Percentiles rank a stretch among this genome's conserved stretches.
Evolutionary conservation across 2,888 invertebrate species (phyloP).

Genomic region (Cataglyphis altisquamis): DNA sequence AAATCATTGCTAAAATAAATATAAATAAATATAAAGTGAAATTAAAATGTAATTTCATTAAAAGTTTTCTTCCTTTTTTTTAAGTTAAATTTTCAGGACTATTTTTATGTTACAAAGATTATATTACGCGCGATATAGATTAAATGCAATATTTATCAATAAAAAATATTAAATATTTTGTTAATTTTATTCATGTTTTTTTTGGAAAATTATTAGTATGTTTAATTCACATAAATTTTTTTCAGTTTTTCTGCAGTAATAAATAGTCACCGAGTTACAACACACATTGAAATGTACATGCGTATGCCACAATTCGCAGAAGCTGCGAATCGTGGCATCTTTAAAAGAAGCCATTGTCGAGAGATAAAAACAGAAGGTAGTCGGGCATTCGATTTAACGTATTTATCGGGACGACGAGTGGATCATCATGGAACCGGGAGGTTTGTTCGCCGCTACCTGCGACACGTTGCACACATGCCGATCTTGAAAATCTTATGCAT

Average conservation of each 20-base stretch:
- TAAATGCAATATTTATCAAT: background rate
- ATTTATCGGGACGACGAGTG: constrained; percentile 54
- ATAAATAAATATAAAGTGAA: background rate
- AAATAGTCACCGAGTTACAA: background rate
- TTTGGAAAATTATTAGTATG: background rate
- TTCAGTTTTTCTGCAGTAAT: background rate
- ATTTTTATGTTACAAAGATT: background rate
- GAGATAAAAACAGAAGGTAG: constrained; percentile 15
- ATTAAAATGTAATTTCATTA: background rate
- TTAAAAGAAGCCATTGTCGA: constrained; percentile 31
- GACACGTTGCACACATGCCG: constrained; percentile 70
- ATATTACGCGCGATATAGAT: background rate
- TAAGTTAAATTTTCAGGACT: background rate
- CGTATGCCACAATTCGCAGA: constrained; percentile 18
- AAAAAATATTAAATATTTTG: background rate
- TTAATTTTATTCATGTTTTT: background rate
- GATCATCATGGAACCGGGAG: constrained; percentile 69
- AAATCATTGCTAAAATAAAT: background rate
- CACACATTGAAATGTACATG: background rate
- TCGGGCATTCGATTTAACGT: constrained; percentile 47
- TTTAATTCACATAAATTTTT: background rate
- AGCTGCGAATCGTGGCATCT: background rate
- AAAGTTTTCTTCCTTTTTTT: background rate
- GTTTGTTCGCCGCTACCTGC: constrained; percentile 41
- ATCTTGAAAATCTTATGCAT: constrained; percentile 14